These are phyloP conservation scores for Anarsia innoxiella DNA, from an alignment of 2,888 invertebrate species.

Conservation along the genomic window DNA sequence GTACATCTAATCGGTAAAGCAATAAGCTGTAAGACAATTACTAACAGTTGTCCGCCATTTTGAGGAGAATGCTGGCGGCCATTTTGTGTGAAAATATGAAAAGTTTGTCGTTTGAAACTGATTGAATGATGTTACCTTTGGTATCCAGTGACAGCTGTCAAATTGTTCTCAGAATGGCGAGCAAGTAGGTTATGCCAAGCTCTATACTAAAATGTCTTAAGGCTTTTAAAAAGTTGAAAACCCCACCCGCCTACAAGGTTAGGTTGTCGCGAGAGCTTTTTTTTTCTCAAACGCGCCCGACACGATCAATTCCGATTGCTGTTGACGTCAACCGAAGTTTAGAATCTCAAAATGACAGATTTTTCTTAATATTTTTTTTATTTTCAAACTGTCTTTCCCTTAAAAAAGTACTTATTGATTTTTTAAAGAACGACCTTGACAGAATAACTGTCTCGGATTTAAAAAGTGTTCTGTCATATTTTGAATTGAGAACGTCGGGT, in stretches of 20 bases:
- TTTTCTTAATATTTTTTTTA: too few relatives aligned
- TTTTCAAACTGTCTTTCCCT: not conserved
- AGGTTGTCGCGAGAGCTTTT: conserved; percentile 29
- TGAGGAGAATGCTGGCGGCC: not conserved
- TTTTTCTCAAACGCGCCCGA: conserved; percentile 10
- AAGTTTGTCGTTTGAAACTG: too few relatives aligned
- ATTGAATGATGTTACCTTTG: too few relatives aligned
- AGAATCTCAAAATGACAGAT: too few relatives aligned
- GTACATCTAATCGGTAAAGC: conserved; percentile 81
- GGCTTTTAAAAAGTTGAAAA: conserved; percentile 8
- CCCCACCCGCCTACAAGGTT: conserved; percentile 40
- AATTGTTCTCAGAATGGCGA: too few relatives aligned
- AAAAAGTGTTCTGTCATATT: too few relatives aligned
- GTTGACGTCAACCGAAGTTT: not conserved
- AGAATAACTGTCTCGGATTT: not conserved
- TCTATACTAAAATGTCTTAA: too few relatives aligned
- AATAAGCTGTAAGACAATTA: too few relatives aligned
- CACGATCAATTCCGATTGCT: not conserved
- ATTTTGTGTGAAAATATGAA: too few relatives aligned
- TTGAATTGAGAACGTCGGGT: not conserved
- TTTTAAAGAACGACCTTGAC: too few relatives aligned
- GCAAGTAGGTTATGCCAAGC: too few relatives aligned
- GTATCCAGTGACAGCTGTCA: too few relatives aligned
- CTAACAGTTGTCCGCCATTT: not conserved
- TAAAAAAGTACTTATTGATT: not conserved